Evolutionary conservation across 2,113 vertebrate genomes (phyloP), one percentile per base, ranked within the genome.

Genomic region (Leptosomus discolor): DNA sequence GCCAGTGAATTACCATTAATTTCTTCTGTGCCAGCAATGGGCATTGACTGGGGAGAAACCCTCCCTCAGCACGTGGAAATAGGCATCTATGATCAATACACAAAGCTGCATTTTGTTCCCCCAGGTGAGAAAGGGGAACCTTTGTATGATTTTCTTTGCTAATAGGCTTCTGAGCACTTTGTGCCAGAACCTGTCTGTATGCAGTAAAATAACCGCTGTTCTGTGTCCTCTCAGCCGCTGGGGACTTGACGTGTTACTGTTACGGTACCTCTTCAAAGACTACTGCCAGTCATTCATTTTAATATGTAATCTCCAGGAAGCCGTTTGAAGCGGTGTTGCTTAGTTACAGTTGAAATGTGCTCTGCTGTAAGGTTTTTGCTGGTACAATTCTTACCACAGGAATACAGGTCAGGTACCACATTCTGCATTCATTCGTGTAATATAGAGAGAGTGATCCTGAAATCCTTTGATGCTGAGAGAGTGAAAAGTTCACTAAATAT

Each of bases 271-370:
- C 60, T 94, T 96, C 85, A 84, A 94, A 96, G 92, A 50, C 57
- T 88, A 45, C 85, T 97, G 91, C 88, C 91, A 96, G 86, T 96
- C 92, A 94, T 95, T 97, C 88, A 96, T 95, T 96, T 96, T 46
- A 90, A 79, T 97, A 68, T 97, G 94, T 84, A 96, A 76, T 95
- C 93, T 95, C 82, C 94, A 70, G 92, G 80, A 97, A 97, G 92
- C 64, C 79, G 68, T 95, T 73, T 88, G 96, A 92, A 95, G 94
- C 75, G 1, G 87, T 83, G 97, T 98, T 97, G 97, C 97, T 95
- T 97, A 92, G 97, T 96, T 98, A 97, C 97, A 94, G 94, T 63
- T 60, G 79, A 68, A 96, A 93, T 94, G 79, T 93, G 95, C 83
- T 94, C 61, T 95, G 77, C 92, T 95, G 78, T 85, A 73, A 94